Conservation (phyloP, 2,888 invertebrate genomes). For the Dicyrtoma fusca region DNA sequence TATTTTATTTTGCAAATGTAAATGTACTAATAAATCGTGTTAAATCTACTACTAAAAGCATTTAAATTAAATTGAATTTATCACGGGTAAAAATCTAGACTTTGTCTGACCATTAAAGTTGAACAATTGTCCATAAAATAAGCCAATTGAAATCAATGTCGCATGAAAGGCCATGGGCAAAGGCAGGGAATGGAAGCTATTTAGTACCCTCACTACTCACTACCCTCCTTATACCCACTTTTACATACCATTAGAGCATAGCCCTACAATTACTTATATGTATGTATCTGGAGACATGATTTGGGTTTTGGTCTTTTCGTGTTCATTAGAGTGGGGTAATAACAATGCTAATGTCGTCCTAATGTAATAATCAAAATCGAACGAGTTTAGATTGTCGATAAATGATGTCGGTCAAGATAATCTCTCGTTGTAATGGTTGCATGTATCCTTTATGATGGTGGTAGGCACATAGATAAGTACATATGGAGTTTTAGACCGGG, state of each 20-base stretch:
- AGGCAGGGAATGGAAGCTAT: too few relatives aligned
- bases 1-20: background rate
- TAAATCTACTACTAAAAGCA: background rate
- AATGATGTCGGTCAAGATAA: slow-evolving; percentile 32
- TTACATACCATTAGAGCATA: too few relatives aligned
- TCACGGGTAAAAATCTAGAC: slow-evolving; percentile 19
- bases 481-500: slow-evolving; percentile 25
- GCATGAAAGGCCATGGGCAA: slow-evolving; percentile 6
- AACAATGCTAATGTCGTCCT: slow-evolving; percentile 36
- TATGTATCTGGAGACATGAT: background rate
- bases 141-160: slow-evolving; percentile 34
- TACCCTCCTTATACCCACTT: too few relatives aligned
- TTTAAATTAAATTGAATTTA: slow-evolving; percentile 3
- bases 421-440: slow-evolving; percentile 10
- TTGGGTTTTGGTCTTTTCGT: slow-evolving; percentile 3
- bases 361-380: slow-evolving; percentile 32
- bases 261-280: too few relatives aligned
- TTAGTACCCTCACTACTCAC: too few relatives aligned
- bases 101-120: slow-evolving; percentile 22
- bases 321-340: slow-evolving; percentile 19
- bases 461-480: too few relatives aligned
- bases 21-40: too few relatives aligned
- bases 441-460: too few relatives aligned
- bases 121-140: slow-evolving; percentile 36
- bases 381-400: slow-evolving; percentile 29